Conservation (phyloP, 2,113 vertebrate genomes). For the Erythrocercus mccallii region DNA sequence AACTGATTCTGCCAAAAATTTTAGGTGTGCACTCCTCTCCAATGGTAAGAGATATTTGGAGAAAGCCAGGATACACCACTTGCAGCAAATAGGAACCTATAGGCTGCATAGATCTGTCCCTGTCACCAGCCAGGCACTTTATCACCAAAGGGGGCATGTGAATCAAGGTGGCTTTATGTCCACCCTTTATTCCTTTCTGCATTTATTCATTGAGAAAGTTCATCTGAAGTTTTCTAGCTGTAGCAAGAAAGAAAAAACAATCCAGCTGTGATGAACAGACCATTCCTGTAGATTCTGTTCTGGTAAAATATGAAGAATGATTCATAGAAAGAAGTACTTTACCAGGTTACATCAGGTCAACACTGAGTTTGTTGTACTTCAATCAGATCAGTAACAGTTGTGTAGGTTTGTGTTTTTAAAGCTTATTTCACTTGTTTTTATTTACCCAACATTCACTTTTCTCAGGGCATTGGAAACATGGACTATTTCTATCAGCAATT, state of each 20-base stretch:
- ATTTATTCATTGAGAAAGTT: background rate
- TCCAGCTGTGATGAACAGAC: background rate
- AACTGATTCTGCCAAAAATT: background rate
- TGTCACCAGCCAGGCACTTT: background rate
- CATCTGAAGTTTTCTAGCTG: background rate
- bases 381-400: constrained; percentile 38
- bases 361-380: constrained; percentile 30
- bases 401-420: constrained; percentile 11
- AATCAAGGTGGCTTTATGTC: background rate
- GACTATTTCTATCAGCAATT: background rate
- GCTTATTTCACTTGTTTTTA: constrained; percentile 4
- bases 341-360: constrained; percentile 21
- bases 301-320: constrained; percentile 5
- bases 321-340: constrained; percentile 15
- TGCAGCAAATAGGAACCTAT: background rate
- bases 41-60: background rate
- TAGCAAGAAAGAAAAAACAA: background rate
- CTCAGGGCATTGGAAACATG: background rate
- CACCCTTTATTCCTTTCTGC: background rate
- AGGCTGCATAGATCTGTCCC: background rate
- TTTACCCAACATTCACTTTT: constrained; percentile 8
- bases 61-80: background rate
- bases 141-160: background rate
- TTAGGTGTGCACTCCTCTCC: background rate
- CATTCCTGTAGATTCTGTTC: background rate